These are phyloP conservation scores for Dryas iulia DNA, from an alignment of 1,140 invertebrate genomes.

Conservation along the genomic window DNA sequence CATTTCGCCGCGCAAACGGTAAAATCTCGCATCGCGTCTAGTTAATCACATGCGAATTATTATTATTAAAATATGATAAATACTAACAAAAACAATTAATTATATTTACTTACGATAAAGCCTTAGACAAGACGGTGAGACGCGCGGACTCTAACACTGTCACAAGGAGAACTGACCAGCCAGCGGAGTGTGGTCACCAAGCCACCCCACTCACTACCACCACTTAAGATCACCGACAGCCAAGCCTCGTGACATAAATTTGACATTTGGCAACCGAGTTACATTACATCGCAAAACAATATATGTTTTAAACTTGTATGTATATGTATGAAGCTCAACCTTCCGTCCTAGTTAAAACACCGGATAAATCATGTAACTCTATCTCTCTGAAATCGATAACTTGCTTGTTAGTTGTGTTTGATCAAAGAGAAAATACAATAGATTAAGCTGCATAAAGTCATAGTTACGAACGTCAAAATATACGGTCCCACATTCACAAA, in stretches of 20 bases:
- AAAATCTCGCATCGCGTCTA: background rate
- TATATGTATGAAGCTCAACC: constrained; percentile 8
- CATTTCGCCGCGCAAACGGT: background rate
- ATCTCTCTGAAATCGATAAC: background rate
- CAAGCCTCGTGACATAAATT: constrained; percentile 39
- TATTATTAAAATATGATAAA: background rate
- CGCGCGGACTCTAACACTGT: constrained; percentile 43
- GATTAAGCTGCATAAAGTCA: too few species aligned
- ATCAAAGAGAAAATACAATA: background rate
- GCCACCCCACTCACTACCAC: constrained; percentile 38
- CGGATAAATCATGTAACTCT: background rate
- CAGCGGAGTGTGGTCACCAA: constrained; percentile 28
- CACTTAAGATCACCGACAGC: constrained; percentile 35
- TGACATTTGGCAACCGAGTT: constrained; percentile 41
- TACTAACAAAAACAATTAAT: background rate
- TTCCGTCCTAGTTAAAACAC: constrained; percentile 9
- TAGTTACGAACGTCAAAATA: too few species aligned
- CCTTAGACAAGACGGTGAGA: constrained; percentile 33
- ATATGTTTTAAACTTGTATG: constrained; percentile 25
- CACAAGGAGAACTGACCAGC: constrained; percentile 47
- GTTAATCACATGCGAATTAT: background rate
- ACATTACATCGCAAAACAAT: constrained; percentile 38
- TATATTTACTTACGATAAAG: constrained; percentile 37
- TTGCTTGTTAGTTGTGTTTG: background rate
- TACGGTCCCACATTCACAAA: too few species aligned